phyloP scores from a whole-genome alignment of 2,113 vertebrate genomes.

The Emydura subglobosa region DNA sequence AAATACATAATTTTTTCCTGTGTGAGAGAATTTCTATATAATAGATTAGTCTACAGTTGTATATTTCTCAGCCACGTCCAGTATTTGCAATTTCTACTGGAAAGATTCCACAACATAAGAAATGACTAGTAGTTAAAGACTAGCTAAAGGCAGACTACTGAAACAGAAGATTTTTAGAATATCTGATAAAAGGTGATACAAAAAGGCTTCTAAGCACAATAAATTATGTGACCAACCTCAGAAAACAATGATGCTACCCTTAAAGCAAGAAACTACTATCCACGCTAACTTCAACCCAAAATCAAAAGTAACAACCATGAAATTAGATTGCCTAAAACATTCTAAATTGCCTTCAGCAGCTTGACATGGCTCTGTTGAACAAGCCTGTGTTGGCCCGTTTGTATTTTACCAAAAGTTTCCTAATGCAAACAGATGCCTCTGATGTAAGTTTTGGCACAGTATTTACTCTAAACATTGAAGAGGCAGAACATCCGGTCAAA shows the following conservation, averaged over 20 bases:
- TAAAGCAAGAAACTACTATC: not conserved
- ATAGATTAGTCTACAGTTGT: not conserved
- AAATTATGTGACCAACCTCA: not conserved
- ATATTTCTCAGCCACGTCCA: not conserved
- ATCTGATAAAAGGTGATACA: not conserved
- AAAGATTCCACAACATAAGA: not conserved
- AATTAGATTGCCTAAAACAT: slow-evolving; percentile 1
- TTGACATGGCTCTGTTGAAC: not conserved
- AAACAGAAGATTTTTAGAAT: not conserved
- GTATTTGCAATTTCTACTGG: not conserved
- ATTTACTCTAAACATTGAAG: slow-evolving; percentile 3
- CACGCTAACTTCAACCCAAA: not conserved
- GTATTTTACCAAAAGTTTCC: slow-evolving; percentile 60
- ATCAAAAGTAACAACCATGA: not conserved
- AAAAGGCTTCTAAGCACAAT: not conserved
- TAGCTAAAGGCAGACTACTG: not conserved
- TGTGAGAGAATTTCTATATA: not conserved
- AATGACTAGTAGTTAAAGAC: not conserved
- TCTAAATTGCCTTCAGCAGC: slow-evolving; percentile 41
- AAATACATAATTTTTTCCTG: not conserved
- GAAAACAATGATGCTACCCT: not conserved
- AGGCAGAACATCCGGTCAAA: slow-evolving; percentile 37
- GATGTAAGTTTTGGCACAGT: slow-evolving; percentile 58
- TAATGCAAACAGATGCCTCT: slow-evolving; percentile 55
- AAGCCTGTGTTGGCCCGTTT: not conserved